Conservation (phyloP, 37 sponge, comb jelly and placozoan genomes). For the Bolinopsis microptera region DNA sequence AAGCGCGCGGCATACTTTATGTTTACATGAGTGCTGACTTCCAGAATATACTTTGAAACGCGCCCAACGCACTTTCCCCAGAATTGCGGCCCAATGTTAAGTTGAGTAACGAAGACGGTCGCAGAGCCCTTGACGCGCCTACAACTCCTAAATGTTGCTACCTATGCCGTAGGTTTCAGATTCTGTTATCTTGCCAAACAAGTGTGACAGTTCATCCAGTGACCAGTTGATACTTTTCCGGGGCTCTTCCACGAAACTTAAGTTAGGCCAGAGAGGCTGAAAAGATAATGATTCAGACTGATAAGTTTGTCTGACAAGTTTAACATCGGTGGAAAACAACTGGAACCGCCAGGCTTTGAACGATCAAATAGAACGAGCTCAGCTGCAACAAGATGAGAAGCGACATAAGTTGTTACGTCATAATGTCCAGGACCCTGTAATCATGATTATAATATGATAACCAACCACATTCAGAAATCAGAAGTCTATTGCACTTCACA, state of each 20-base stretch:
- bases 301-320: neutral
- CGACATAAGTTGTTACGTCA: neutral
- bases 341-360: neutral
- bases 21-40: conserved; percentile 7
- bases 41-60: neutral
- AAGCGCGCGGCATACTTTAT: neutral
- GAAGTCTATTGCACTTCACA: neutral
- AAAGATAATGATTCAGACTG: neutral
- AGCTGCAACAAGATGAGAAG: neutral
- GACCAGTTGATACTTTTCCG: neutral
- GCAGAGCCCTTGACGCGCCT: neutral
- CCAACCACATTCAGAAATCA: neutral
- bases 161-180: neutral
- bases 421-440: neutral
- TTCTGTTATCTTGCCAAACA: conserved; percentile 23
- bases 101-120: neutral
- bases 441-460: neutral
- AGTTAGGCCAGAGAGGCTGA: neutral
- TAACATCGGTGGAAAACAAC: neutral
- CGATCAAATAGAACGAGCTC: neutral
- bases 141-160: neutral
- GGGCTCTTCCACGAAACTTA: neutral
- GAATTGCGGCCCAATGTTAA: neutral
- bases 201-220: conserved; percentile 4
- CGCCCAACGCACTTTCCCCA: neutral